Conservation (phyloP, 2,113 vertebrate species). For the Sterrhoptilus dennistouni region DNA sequence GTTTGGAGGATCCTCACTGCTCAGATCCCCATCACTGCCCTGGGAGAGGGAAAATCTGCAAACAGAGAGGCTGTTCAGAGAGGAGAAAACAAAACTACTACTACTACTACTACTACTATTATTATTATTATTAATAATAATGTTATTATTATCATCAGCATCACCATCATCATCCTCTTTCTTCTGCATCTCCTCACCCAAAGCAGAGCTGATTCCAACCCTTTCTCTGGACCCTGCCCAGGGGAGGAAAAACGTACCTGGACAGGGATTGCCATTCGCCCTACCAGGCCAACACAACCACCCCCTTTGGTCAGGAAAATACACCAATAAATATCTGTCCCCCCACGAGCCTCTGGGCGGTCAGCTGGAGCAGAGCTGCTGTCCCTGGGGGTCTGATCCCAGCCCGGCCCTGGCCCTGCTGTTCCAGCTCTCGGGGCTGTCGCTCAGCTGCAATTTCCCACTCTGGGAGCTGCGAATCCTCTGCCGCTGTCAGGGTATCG, state of each 20-base stretch:
- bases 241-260: neutral
- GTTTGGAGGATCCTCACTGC: neutral
- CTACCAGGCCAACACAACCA: neutral
- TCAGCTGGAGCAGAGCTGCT: neutral
- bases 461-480: neutral
- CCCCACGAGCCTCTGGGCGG: neutral
- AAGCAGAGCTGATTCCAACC: neutral
- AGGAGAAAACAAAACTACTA: neutral
- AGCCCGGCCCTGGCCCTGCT: neutral
- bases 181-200: neutral
- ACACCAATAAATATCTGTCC: neutral
- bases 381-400: neutral
- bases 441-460: neutral
- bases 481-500: constrained; percentile 1
- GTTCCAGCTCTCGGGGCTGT: neutral
- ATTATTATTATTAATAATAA: neutral
- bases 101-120: too few relatives aligned
- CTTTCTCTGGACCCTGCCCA: rapidly evolving
- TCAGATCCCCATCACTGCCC: neutral
- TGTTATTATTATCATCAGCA: too few relatives aligned
- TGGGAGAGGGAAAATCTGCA: neutral
- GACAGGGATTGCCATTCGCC: neutral
- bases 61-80: neutral
- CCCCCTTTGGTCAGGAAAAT: neutral
- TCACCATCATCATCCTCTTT: neutral